Conservation (phyloP, 2,113 vertebrate species). For the Columba janthina region DNA sequence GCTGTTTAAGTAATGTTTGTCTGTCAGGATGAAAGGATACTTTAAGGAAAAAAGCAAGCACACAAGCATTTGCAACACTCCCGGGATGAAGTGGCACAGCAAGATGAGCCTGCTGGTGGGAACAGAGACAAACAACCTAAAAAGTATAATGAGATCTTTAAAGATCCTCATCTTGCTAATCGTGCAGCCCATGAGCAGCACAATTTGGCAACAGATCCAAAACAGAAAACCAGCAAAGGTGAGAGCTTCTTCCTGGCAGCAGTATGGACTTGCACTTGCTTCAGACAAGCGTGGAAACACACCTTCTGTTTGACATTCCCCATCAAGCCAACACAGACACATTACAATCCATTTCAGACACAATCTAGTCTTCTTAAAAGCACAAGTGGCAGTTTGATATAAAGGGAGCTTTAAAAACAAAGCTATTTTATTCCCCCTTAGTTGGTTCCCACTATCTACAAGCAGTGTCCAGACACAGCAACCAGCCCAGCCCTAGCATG, state of each 20-base stretch:
- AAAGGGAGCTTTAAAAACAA: background rate
- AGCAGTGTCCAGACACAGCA: background rate
- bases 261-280: background rate
- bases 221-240: background rate
- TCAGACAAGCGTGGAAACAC: background rate
- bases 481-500: background rate
- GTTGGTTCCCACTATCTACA: background rate
- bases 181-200: accelerated
- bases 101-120: background rate
- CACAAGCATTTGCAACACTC: background rate
- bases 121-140: background rate
- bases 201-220: background rate
- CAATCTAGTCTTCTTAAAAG: background rate
- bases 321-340: background rate
- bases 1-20: background rate
- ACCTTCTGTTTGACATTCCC: background rate
- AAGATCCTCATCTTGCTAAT: background rate
- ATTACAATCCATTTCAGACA: background rate
- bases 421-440: background rate
- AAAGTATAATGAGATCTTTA: accelerated
- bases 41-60: background rate
- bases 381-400: background rate
- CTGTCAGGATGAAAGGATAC: background rate
- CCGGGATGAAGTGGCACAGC: background rate
- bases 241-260: background rate